Evolutionary conservation across 2,797 vertebrate genomes (phyloP).

Genomic region (Coracias cyanogaster): DNA sequence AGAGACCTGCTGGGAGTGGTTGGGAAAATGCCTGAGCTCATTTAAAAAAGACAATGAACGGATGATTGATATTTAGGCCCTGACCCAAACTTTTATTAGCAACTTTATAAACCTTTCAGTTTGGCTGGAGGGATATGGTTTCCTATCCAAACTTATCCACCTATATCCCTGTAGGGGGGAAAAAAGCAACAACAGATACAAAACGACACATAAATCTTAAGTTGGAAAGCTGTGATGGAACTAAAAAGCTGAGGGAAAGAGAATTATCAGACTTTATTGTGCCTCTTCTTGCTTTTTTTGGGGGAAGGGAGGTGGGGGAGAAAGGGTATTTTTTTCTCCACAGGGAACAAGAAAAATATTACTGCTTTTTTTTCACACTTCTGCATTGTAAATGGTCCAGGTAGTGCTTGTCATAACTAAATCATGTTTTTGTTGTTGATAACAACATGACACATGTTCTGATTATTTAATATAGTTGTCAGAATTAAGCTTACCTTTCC

Average conservation of each 20-base stretch:
- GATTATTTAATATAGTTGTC: neutral
- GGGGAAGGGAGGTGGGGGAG: fast-evolving
- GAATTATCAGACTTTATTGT: neutral
- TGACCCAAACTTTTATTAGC: slow-evolving; percentile 65
- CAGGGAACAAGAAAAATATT: neutral
- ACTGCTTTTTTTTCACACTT: neutral
- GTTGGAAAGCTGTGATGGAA: neutral
- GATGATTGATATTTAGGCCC: slow-evolving; percentile 57
- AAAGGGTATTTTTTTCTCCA: neutral
- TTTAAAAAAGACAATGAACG: slow-evolving; percentile 38
- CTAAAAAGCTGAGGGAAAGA: neutral
- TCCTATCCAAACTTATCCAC: slow-evolving; percentile 50
- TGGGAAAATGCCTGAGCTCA: slow-evolving; percentile 44
- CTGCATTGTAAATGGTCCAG: neutral
- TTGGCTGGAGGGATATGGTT: slow-evolving; percentile 5
- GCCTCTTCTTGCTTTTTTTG: neutral
- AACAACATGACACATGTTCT: neutral
- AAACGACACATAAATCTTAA: slow-evolving; percentile 30
- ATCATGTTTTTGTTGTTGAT: neutral
- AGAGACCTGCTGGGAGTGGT: slow-evolving; percentile 31
- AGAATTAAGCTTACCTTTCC: neutral
- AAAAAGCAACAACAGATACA: neutral
- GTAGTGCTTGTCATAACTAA: neutral
- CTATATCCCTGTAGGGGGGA: neutral
- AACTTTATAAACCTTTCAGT: slow-evolving; percentile 58